Evolutionary conservation across 2,888 invertebrate species (phyloP), one percentile per base, ranked within the genome.

Genomic region (Nemoura dubitans): DNA sequence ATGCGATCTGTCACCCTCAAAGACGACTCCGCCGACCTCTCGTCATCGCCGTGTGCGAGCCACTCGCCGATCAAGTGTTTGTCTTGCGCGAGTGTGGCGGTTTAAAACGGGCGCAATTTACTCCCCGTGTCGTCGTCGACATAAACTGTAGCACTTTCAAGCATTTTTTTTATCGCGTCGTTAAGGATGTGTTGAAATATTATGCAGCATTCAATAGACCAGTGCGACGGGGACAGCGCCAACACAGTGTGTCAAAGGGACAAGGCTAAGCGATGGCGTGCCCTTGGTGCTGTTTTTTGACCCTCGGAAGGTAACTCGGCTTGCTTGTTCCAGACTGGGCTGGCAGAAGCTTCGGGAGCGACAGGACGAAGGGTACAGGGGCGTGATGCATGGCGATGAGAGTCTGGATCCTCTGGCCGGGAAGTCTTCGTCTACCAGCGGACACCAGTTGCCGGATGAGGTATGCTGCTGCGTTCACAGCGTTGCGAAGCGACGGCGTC

Each of bases 321-420:
- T n/a, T n/a, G n/a, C n/a, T n/a, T n/a, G n/a, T 59, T 59, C 29
- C 90, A 94, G 94, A 89, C 91, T 93, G 89, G 90, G 93, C 83
- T 94, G 94, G 94, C 92, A 92, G 88, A 93, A 93, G 89, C 93
- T 93, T 89, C 91, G 92, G 87, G 86, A 86, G 7, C 91, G 91
- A 88, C 91, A 92, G 88, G 91, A 92, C 88, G 92, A 92, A 76
- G 90, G 91, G 83, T 92, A 92, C 89, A 92, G 92, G 87, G 92
- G 92, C 27, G 92, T 92, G 85, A 88, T 92, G 25, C 91, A 91
- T 85, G 90, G 91, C 86, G 92, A 92, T 85, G 92, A 91, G 88
- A 92, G 92, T 86, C 90, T 92, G 5, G 93, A 92, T 88, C 90
- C 91, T 29, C 87, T 90, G 26, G 90, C 90, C 30, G 89, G 89